phyloP scores from a whole-genome alignment of 2,888 invertebrate species.

The Agrypnus murinus region DNA sequence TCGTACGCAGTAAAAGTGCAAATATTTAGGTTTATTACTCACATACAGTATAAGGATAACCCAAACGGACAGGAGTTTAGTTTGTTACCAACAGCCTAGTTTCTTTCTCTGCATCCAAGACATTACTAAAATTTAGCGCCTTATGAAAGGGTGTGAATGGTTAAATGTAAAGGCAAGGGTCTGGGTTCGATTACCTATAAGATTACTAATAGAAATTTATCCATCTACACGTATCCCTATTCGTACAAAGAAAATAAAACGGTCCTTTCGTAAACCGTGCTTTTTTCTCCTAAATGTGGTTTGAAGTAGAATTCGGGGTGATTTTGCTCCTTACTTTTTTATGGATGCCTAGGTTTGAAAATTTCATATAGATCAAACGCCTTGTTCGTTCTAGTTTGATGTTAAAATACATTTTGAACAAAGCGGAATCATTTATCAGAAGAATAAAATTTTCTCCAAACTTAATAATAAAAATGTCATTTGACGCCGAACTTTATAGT shows the following conservation, averaged over 20 bases:
- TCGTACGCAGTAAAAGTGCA: no score
- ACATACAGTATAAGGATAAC: no score
- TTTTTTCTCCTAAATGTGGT: constrained; percentile 10
- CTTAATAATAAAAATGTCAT: constrained; percentile 22
- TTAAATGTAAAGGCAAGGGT: constrained; percentile 15
- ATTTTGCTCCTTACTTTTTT: constrained; percentile 26
- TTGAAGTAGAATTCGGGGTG: constrained; percentile 9
- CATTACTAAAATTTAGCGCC: constrained; percentile 12
- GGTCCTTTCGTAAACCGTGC: constrained; percentile 13
- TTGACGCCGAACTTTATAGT: constrained; percentile 20
- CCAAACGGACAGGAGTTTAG: no score
- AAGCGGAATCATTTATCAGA: constrained; percentile 30
- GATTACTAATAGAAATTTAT: constrained; percentile 41
- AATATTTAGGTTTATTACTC: no score
- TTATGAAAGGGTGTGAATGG: constrained; percentile 14
- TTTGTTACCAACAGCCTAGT: no score
- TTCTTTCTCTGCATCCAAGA: background rate
- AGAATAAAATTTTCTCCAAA: constrained; percentile 19
- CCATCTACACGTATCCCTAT: constrained; percentile 31
- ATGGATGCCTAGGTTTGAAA: constrained; percentile 25
- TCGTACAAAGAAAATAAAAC: constrained; percentile 33
- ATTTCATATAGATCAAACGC: constrained; percentile 37
- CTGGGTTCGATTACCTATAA: constrained; percentile 27
- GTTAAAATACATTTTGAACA: constrained; percentile 26
- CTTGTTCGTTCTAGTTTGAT: constrained; percentile 25